phyloP scores from a whole-genome alignment of 2,888 invertebrate genomes.

The Chirona hameri region DNA sequence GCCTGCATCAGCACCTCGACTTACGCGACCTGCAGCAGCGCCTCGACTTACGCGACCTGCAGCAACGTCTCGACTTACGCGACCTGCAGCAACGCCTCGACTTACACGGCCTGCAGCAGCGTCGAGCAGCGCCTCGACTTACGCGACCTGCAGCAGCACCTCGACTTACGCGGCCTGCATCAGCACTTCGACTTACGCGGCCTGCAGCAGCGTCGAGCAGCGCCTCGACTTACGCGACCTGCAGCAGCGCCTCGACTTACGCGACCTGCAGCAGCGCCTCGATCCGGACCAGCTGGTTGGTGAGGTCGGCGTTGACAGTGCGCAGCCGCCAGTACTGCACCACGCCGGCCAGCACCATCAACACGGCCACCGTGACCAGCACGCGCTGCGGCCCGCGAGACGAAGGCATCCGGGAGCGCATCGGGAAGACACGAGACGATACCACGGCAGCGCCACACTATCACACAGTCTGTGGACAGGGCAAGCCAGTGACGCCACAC shows the following conservation, averaged over 20 bases:
- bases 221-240: neutral
- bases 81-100: neutral
- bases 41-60: too few relatives aligned
- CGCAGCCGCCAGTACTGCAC: neutral
- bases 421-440: too few relatives aligned
- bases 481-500: too few relatives aligned
- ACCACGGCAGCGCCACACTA: too few relatives aligned
- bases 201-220: neutral
- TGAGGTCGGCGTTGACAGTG: neutral
- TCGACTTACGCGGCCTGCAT: too few relatives aligned
- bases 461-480: too few relatives aligned
- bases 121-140: neutral
- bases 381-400: slow-evolving; percentile 1
- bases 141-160: too few relatives aligned
- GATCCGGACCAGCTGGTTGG: neutral
- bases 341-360: neutral
- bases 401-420: neutral
- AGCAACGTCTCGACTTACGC: too few relatives aligned
- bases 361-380: neutral
- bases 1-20: too few relatives aligned
- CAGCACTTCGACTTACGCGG: neutral
- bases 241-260: neutral
- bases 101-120: too few relatives aligned
- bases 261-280: neutral
- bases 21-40: too few relatives aligned